phyloP scores from a whole-genome alignment of 1,140 invertebrate genomes.

The Araneus ventricosus region DNA sequence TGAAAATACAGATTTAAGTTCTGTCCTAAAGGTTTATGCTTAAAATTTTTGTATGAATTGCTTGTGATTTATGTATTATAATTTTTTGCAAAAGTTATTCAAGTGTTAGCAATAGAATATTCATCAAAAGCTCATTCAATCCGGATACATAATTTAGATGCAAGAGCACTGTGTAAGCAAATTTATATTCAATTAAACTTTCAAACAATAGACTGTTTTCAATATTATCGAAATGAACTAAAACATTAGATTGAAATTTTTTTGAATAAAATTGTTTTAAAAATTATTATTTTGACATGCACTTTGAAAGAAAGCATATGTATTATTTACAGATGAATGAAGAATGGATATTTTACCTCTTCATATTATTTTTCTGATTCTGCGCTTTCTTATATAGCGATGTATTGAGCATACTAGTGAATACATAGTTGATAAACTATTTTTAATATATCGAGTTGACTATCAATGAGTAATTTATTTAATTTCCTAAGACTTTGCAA shows the following conservation, averaged over 20 bases:
- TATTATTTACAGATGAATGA: conserved; percentile 22
- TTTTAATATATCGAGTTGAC: not conserved
- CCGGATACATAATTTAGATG: not conserved
- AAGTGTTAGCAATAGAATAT: not conserved
- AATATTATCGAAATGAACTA: not conserved
- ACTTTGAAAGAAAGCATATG: not conserved
- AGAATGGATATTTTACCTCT: not conserved
- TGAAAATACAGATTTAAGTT: too few relatives aligned
- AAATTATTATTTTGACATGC: not conserved
- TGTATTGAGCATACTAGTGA: not conserved
- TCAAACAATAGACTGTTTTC: not conserved
- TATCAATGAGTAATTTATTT: not conserved
- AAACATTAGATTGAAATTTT: not conserved
- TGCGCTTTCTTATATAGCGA: not conserved
- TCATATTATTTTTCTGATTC: not conserved
- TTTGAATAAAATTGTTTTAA: not conserved
- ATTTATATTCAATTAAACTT: not conserved
- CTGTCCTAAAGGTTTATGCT: too few relatives aligned
- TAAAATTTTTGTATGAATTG: too few relatives aligned
- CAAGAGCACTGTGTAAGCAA: not conserved
- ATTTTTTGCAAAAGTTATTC: not conserved
- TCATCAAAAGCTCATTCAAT: not conserved
- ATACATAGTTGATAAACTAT: not conserved
- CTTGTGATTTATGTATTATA: not conserved
- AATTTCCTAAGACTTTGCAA: not conserved